Base-by-base conservation (phyloP, 1,140 invertebrate genomes). In the Onthophagus taurus region DNA sequence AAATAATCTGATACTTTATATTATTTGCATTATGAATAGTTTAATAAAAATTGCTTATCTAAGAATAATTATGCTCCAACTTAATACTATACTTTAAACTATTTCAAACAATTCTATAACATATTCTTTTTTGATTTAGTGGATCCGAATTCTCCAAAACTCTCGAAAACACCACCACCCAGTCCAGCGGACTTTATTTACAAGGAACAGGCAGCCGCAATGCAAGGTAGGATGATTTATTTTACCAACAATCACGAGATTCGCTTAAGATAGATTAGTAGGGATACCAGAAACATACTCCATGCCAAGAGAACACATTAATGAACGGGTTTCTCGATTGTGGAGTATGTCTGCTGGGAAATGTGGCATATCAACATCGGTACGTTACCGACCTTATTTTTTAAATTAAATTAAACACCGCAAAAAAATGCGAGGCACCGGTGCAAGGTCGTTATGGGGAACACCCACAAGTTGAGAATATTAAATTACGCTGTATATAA, bases 121-220 rank as follows among this genome's bases (percentile, higher is more conserved):
- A 44, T 9, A 35, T 21, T 39, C 17, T 17, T n/a, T 18, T 31
- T 33, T 34, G 18, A 9, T 47, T 47, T 43, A 46, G 16, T 50
- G 65, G 67, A 67, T 56, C 54, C 65, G 20, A 60, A 67, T 49
- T 70, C 68, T 29, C 68, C 69, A 17, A 66, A 64, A 50, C 56
- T 68, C 19, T 67, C 64, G 21, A 72, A 68, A 53, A 73, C 70
- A 44, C 71, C 69, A 42, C 71, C 69, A 17, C 69, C 70, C 19
- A 73, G 70, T 47, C 71, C 70, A 35, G 69, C 70, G 23, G 70
- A 72, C 41, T 71, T 72, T 52, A 55, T 63, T 9, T 30, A 17
- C 9, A 50, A 39, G 45, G 59, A 64, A 48, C 57, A 61, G 47
- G 55, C 52, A 53, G 51, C 53, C 49, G 29, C 57, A 42, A 53